Evolutionary conservation across 2,888 invertebrate genomes (phyloP), one percentile per base, ranked within the genome.

Genomic region (Acleris emargana): DNA sequence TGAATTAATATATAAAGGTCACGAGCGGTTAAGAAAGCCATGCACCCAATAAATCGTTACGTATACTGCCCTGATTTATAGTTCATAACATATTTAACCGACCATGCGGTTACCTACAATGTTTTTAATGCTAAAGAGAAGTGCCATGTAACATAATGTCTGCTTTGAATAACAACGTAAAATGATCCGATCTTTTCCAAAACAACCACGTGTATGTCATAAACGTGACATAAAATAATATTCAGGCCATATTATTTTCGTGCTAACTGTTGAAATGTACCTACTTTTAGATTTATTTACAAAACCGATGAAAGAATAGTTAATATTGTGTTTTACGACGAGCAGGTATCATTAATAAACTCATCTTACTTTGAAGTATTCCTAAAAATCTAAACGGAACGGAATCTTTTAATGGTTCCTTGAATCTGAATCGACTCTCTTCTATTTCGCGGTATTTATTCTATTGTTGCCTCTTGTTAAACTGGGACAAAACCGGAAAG

Each of bases 1-100:
- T 64, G 66, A 58, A 63, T 62, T 66, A 58, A 68, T 62, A 47
- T 54, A 4, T 45, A 60, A 64, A 60, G 59, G 43, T 55, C 59
- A 64, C 55, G 58, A 28, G 54, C 47, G 59, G 42, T 54, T 43
- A 43, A 54, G 17, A 49, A 54, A 53, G 42, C 43, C 50, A 60
- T 64, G 64, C 64, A 57, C 49, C 18, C 52, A 3, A 52, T 42
- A 55, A 59, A 64, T 60, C 18, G 25, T 52, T 45, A 22, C 18
- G 28, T 52, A 60, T 60, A 63, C 25, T 32, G 32, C 25, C 51
- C 17, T 58, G 52, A 58, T 64, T 63, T 62, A 67, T 55, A 51
- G 62, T 53, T 52, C 54, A 43, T 62, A 62, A 38, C 38, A 38
- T 13, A 38, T 38, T 13, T 13, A 38, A 53, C 52, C 18, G 38